Evolutionary conservation across 1,140 invertebrate genomes (phyloP).

Genomic region (Caerostris extrusa): DNA sequence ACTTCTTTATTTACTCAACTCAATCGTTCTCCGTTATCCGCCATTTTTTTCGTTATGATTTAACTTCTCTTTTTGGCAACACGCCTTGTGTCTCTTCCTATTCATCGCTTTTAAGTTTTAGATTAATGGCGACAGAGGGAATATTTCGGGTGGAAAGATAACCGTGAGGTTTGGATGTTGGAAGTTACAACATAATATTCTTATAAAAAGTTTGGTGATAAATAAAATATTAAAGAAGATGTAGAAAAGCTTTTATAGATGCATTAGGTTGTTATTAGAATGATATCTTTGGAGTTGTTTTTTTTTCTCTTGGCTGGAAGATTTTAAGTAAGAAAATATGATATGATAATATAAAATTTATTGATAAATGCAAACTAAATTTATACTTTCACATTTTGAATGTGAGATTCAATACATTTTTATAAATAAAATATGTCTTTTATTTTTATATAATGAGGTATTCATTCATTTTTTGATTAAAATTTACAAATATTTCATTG

Average conservation of each 20-base stretch:
- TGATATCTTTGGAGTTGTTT: not conserved
- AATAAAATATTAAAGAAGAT: not conserved
- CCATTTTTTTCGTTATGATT: not conserved
- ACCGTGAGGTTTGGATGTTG: not conserved
- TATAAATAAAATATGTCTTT: no score
- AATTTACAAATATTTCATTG: no score
- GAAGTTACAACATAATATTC: not conserved
- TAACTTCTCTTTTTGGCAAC: slow-evolving; percentile 45
- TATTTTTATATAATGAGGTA: no score
- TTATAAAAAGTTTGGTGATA: not conserved
- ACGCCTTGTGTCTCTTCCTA: not conserved
- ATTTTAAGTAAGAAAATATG: no score
- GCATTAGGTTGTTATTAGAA: not conserved
- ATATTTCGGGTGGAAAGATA: not conserved
- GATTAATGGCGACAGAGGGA: not conserved
- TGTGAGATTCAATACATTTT: no score
- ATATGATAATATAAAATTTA: no score
- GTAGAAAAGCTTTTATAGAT: not conserved
- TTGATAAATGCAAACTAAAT: no score
- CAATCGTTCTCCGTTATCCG: slow-evolving; percentile 42
- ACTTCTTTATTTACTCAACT: slow-evolving; percentile 22
- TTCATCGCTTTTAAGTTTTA: not conserved
- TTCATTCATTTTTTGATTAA: no score
- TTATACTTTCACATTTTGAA: no score
- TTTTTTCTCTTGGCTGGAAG: not conserved